Evolutionary conservation across 2,113 vertebrate species (phyloP).

Genomic region (Tinamus guttatus): DNA sequence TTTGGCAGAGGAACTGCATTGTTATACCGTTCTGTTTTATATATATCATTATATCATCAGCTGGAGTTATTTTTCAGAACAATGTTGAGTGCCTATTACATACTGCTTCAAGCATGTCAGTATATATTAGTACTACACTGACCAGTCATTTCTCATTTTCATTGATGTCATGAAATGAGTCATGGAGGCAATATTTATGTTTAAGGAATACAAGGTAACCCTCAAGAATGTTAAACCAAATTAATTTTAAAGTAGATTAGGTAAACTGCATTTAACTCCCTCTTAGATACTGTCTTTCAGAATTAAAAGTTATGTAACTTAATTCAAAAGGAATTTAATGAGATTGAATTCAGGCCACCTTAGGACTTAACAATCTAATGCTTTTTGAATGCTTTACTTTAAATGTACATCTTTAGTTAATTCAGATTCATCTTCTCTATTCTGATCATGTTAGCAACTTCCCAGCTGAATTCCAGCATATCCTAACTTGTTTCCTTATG

Average conservation of each 20-base stretch:
- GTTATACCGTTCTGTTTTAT: slow-evolving; percentile 28
- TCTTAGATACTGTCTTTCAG: not conserved
- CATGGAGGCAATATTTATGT: not conserved
- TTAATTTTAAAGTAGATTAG: not conserved
- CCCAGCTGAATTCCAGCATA: not conserved
- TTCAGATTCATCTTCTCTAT: not conserved
- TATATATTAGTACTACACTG: not conserved
- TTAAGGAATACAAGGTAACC: not conserved
- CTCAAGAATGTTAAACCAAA: not conserved
- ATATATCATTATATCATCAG: slow-evolving; percentile 25
- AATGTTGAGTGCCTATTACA: not conserved
- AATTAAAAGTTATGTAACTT: not conserved
- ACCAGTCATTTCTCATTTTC: not conserved
- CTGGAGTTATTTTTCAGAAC: slow-evolving; percentile 16
- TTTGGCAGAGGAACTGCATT: not conserved
- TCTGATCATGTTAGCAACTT: not conserved
- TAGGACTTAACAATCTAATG: not conserved
- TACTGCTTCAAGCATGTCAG: not conserved
- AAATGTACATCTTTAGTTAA: not conserved
- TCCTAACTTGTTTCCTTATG: not conserved
- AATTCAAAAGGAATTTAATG: not conserved
- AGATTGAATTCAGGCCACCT: not conserved
- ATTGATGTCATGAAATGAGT: not conserved
- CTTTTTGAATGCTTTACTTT: not conserved
- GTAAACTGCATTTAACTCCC: not conserved